A percentile compares a stretch with the other conserved stretches of the same genome.
Evolutionary conservation across 2,888 invertebrate genomes (phyloP).

Genomic region (Chaetogeoica ovagalla): DNA sequence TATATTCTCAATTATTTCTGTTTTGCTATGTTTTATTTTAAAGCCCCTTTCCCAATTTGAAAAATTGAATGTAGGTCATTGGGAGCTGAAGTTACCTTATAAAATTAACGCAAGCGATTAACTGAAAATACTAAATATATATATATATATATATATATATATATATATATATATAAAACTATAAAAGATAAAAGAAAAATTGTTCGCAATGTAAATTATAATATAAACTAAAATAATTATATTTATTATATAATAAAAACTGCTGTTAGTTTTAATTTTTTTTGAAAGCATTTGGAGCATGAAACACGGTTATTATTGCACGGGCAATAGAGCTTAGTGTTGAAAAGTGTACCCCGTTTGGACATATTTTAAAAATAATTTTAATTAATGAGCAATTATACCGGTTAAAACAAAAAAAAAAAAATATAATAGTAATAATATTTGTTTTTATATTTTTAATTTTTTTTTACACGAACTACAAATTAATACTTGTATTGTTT

Average conservation of each 20-base stretch:
- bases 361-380: slow-evolving; percentile 27
- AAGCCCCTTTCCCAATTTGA: too few relatives aligned
- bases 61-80: too few relatives aligned
- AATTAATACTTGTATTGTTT: background rate
- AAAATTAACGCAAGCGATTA: too few relatives aligned
- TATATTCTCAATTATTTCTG: too few relatives aligned
- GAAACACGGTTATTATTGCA: slow-evolving; percentile 36
- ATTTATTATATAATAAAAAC: slow-evolving; percentile 29
- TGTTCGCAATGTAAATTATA: background rate
- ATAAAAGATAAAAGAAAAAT: background rate
- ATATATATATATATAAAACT: background rate
- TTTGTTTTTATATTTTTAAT: background rate
- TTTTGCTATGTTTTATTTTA: too few relatives aligned
- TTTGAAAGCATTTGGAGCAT: slow-evolving; percentile 30
- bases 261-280: slow-evolving; percentile 36
- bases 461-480: background rate
- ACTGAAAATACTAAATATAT: background rate
- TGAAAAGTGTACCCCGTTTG: slow-evolving; percentile 27
- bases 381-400: slow-evolving; percentile 25
- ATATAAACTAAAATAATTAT: slow-evolving; percentile 13
- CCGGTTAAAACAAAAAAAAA: background rate
- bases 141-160: background rate
- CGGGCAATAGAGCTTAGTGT: slow-evolving; percentile 19
- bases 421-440: background rate
- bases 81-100: too few relatives aligned